Base-by-base conservation (phyloP, 2,113 vertebrate species). In the Ceyx melanurus region DNA sequence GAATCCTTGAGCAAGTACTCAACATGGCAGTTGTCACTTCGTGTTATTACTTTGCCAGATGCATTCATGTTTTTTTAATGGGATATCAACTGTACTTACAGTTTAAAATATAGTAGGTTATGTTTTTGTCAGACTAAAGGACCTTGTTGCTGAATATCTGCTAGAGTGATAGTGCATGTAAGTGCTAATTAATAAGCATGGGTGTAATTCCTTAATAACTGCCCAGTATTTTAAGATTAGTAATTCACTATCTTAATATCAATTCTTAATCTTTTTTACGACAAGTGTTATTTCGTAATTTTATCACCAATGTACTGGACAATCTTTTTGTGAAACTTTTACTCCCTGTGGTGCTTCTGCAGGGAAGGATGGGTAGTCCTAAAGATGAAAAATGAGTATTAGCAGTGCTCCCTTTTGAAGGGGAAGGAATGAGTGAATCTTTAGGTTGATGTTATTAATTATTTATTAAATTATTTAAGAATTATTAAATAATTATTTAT, bases 91-190 rank as follows among this genome's bases (percentile, higher is more conserved):
- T 89, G 6, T 91, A 29, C 19, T 86, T 88, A 50, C 6, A 37
- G 56, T 70, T 88, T 93, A n/a, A 87, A 53, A 72, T 89, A 40
- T 25, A 73, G 6, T 60, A 88, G 53, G 6, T 93, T 58, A 10
- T 25, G 1, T 45, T 93, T 25, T 45, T 89, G 22, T 66, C 45
- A 82, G 74, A 90, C 54, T 4, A 26, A 42, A 90, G 58, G 84
- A 64, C 67, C 57, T 96, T 88, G 26, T 87, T 93, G 67, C 15
- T 90, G 67, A 88, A 20, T 57, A 40, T 74, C 48, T 89, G 56
- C 58, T 53, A 35, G 77, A 43, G 31, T 56, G 82, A 70, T 68
- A n/a, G 56, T 82, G 93, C 2, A 4, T 87, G 14, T 90, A 14
- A 33, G 15, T 93, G 54, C 26, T 81, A 42, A 79, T 79, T 51